Conservation (phyloP, 1,140 invertebrate genomes). For the Marisa cornuarietis region DNA sequence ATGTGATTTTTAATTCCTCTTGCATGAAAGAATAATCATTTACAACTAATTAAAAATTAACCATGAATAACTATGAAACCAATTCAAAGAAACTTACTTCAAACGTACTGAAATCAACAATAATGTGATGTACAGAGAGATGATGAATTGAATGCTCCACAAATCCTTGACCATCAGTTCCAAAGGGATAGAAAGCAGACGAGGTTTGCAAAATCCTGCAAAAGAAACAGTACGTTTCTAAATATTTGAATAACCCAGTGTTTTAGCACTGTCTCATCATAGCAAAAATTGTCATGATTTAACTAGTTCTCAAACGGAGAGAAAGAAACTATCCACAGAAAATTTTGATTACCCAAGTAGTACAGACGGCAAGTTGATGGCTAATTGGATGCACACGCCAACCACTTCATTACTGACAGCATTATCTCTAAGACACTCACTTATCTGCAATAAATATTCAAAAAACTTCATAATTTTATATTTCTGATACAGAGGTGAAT, state of each 20-base stretch:
- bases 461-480: neutral
- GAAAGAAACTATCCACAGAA: neutral
- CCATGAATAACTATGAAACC: neutral
- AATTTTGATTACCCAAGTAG: constrained; percentile 34
- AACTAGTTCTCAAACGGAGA: neutral
- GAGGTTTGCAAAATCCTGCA: constrained; percentile 8
- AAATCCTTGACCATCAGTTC: constrained; percentile 13
- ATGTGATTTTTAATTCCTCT: too few species aligned
- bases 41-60: neutral
- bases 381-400: constrained; percentile 25
- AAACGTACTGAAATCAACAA: constrained; percentile 18
- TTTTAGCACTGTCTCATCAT: neutral
- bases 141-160: constrained; percentile 8
- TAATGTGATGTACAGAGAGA: constrained; percentile 9
- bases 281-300: neutral
- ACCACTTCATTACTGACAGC: constrained; percentile 26
- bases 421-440: neutral
- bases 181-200: constrained; percentile 10
- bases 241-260: neutral
- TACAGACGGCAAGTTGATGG: constrained; percentile 32
- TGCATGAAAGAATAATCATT: neutral
- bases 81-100: neutral
- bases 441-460: constrained; percentile 11
- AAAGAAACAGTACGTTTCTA: neutral
- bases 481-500: neutral